Base-by-base conservation (phyloP, 2,888 invertebrate genomes). In the Xestia rhomboidea region DNA sequence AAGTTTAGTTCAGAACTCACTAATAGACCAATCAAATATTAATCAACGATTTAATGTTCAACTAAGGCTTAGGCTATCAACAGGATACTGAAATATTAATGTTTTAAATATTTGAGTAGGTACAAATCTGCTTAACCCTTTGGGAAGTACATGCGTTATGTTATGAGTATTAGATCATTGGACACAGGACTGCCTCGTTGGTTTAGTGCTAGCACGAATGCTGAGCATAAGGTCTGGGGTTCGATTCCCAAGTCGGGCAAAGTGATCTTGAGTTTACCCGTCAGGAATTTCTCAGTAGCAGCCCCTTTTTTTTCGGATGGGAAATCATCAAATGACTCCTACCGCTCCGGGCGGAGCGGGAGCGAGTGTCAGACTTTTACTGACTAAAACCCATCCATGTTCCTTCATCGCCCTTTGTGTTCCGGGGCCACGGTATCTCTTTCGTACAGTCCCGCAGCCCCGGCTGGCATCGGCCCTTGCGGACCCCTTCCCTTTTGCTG, bases 21-120 rank as follows among this genome's bases (percentile, higher is more conserved):
- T 79, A 30, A 10, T 15, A 46, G 38, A 69, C 0, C 24, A 79
- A 21, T 78, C 3, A 68, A 78, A 76, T 34, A 76, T 79, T 18
- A 27, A 46, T 57, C 21, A 66, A 18, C 4, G 15, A 57, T 38
- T 54, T 34, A 21, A 44, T 21, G 6, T 77, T 44, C 7, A 24
- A 13, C 18, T 18, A 10, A 68, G 24, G 38, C 38, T 57, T 18
- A 30, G 15, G 30, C 4, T 24, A 34, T 44, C 24, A 24, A 38
- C 38, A 27, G 11, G 21, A 24, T 60, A 10, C 0, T 60, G 11
- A 46, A 60, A 57, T 38, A 11, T 46, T 60, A 3, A 24, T 60
- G 24, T 38, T 46, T 60, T 41, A 7, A 38, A 41, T 64, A 24
- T 64, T 13, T 2, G 6, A 24, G 34, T 62, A 4, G 3, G 21